Base-by-base conservation (phyloP, 2,797 vertebrate species). In the Sebastes aleutianus region DNA sequence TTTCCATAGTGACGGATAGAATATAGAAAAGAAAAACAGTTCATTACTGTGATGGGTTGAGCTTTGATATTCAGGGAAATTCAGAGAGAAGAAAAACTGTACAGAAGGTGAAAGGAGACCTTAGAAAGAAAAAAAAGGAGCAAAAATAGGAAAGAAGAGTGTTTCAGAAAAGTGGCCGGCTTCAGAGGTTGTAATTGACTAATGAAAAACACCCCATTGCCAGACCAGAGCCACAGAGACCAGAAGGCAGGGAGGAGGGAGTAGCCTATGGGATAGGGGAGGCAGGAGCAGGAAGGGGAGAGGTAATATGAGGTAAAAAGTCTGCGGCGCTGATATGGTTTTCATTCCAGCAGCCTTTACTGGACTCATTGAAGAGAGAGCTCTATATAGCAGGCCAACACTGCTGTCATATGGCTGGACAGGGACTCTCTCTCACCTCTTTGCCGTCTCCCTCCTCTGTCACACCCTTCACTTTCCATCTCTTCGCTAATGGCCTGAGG, bases 391-490 rank as follows among this genome's bases (percentile, higher is more conserved):
- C 58, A 69, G 47, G 78, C 80, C 80, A 87, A 82, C 47, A 27
- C 70, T 82, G 70, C 79, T 86, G 76, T 87, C 88, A 86, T 74
- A 70, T 86, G 88, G 83, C 79, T 91, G 85, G 83, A 87, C 72
- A 50, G 57, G 20, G 32, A 82, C 76, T 81, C 71, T 56, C 73
- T 73, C 71, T 75, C 66, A 71, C 43, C 70, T 77, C 74, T 79
- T 50, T 58, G 67, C 76, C 73, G 54, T 81, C 82, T 88, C n/a
- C 69, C 39, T 79, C 76, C 59, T 78, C 74, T 78, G 79, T 87
- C 85, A 88, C 82, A 83, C 83, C 77, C 70, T 81, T 85, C 59
- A 75, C 80, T 79, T 85, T 78, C 89, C 76, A 86, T 84, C 82
- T 57, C 73, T 63, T 67, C 13, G 5, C 43, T 72, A 26, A 70